phyloP scores from a whole-genome alignment of 2,797 vertebrate species.

The Myotis pilosus region DNA sequence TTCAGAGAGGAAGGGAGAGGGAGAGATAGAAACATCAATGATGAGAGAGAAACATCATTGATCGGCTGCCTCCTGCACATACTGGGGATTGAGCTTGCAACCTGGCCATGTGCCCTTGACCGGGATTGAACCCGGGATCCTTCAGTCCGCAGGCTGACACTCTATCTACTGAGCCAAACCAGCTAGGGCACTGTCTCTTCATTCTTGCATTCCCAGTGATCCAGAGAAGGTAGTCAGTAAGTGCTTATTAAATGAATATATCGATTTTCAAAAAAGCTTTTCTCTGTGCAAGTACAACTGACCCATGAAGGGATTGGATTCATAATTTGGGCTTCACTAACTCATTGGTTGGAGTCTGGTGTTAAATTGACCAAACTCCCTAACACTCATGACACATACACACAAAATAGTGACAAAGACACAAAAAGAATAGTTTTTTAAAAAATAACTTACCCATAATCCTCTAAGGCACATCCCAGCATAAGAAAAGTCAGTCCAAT shows the following conservation, averaged over 20 bases:
- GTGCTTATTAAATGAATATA: conserved; percentile 7
- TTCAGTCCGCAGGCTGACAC: too few relatives aligned
- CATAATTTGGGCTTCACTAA: not conserved
- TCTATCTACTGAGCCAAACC: too few relatives aligned
- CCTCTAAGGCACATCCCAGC: conserved; percentile 93
- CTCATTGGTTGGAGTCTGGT: not conserved
- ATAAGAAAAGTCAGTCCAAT: conserved; percentile 96
- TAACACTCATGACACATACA: not conserved
- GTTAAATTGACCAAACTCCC: not conserved
- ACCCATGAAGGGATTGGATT: not conserved
- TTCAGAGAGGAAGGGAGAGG: too few relatives aligned
- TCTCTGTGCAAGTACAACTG: not conserved
- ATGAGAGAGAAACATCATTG: too few relatives aligned
- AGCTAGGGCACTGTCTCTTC: not conserved
- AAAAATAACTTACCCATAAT: conserved; percentile 88
- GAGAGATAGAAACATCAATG: too few relatives aligned
- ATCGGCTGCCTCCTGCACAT: too few relatives aligned
- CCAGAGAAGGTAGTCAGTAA: not conserved
- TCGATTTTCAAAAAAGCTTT: not conserved
- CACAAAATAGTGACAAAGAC: not conserved
- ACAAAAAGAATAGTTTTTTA: not conserved
- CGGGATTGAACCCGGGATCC: too few relatives aligned
- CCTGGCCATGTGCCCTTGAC: too few relatives aligned
- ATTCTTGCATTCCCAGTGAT: not conserved
- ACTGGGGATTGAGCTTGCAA: too few relatives aligned